Conservation (phyloP, 2,797 vertebrate species). For the Leontocebus nigricollis region DNA sequence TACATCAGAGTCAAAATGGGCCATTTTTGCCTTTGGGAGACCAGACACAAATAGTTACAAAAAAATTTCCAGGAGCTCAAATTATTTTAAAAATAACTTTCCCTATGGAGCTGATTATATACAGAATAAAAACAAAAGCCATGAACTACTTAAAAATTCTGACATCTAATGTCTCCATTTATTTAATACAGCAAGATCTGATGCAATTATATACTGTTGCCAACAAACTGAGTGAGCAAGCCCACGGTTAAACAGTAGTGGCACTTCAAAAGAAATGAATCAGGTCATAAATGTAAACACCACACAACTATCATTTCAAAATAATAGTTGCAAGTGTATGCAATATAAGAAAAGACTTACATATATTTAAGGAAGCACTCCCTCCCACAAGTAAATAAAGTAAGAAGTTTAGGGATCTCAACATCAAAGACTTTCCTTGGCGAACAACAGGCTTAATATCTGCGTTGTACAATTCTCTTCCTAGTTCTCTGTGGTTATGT, state of each 20-base stretch:
- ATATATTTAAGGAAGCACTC: constrained; percentile 9
- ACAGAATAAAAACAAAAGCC: constrained; percentile 46
- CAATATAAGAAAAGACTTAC: constrained; percentile 32
- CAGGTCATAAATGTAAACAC: constrained; percentile 50
- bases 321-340: constrained; percentile 9
- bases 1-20: constrained; percentile 32
- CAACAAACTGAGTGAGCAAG: constrained; percentile 51
- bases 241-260: not conserved
- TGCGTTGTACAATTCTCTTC: constrained; percentile 47
- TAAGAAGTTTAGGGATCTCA: not conserved
- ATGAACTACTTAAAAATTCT: constrained; percentile 60
- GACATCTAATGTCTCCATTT: constrained; percentile 51
- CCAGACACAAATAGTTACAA: constrained; percentile 51
- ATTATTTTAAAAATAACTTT: constrained; percentile 61
- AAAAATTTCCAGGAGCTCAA: constrained; percentile 52
- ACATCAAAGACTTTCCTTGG: constrained; percentile 34
- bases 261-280: constrained; percentile 52
- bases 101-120: constrained; percentile 38
- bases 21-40: constrained; percentile 6
- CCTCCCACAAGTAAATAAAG: constrained; percentile 31
- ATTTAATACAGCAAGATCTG: constrained; percentile 64
- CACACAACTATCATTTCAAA: constrained; percentile 52
- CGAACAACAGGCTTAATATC: constrained; percentile 18
- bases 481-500: not conserved
- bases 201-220: constrained; percentile 34